Conservation (phyloP, 2,888 invertebrate genomes). For the Metopia argyrocephala region DNA sequence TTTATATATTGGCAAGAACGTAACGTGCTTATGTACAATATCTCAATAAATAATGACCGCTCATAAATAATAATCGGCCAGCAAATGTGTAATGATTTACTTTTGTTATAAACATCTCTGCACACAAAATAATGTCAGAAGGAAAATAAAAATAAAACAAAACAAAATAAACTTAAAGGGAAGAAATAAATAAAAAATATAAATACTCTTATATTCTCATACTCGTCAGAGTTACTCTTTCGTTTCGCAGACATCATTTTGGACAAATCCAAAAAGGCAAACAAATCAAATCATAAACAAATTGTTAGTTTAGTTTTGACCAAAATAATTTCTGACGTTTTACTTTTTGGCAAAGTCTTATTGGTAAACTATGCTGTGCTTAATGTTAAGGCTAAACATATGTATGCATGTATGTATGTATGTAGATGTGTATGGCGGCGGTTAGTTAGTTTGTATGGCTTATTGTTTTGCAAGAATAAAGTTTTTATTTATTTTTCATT, state of each 20-base stretch:
- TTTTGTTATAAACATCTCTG: constrained; percentile 62
- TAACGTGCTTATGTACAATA: constrained; percentile 73
- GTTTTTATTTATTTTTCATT: background rate
- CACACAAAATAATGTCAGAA: constrained; percentile 30
- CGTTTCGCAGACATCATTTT: constrained; percentile 45
- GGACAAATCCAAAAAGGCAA: constrained; percentile 53
- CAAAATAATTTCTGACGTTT: constrained; percentile 24
- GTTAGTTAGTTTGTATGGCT: background rate
- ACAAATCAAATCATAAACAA: constrained; percentile 63
- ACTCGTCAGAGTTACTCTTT: no score
- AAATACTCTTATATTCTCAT: no score
- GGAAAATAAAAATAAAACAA: background rate
- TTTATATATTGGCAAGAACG: no score
- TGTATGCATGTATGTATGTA: no score
- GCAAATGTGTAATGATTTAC: constrained; percentile 71
- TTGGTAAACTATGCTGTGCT: no score
- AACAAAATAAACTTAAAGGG: background rate
- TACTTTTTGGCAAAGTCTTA: no score
- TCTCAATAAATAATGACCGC: constrained; percentile 76
- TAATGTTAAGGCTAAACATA: no score
- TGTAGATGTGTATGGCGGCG: background rate
- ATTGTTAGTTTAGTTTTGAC: constrained; percentile 58
- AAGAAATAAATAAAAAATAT: background rate
- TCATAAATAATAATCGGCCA: constrained; percentile 76
- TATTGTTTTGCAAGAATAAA: background rate